Evolutionary conservation across 2,797 vertebrate species (phyloP), one percentile per base, ranked within the genome.

Genomic region (Enteromius anoplus): DNA sequence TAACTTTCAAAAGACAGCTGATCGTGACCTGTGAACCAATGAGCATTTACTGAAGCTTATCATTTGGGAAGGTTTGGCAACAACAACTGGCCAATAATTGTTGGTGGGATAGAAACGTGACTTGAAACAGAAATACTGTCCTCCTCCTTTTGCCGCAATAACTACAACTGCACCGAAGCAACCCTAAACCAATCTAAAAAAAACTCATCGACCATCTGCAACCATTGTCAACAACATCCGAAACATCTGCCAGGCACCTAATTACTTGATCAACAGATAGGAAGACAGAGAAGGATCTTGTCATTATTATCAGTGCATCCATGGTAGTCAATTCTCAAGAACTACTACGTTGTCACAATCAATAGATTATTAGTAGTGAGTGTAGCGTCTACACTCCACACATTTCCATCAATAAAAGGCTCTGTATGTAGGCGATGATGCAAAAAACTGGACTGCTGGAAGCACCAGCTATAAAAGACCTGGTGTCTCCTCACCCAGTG

Each of bases 1-100:
- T 82, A 71, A 81, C 72, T 82, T 84, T 83, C 78, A 81, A 78
- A 73, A 65, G 76, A 83, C 81, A 37, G 75, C 45, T n/a, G 60
- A 82, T 78, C 42, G 15, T 79, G 34, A 80, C 77, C 58, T 80
- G 64, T 68, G 15, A 83, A 40, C 47, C 76, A 23, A 83, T 60
- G 19, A 19, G 23, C 32, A n/a, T 83, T 77, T 55, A 37, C 12
- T 19, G 55, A 77, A 47, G 29, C 29, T 26, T 29, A 23, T 68
- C 32, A 80, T 75, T 80, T 70, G 49, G 37, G 21, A 60, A 69
- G 53, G 55, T 51, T 60, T 77, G 75, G 53, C 53, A 71, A 62
- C 65, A 83, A 58, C 62, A 77, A 71, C 71, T 82, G 47, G 53
- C 21, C 29, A 71, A 71, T 51, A 71, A 77, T 37, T 62, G 37